Evolutionary conservation across 2,113 vertebrate species (phyloP), one percentile per base, ranked within the genome.

Genomic region (Pleuronectes platessa): DNA sequence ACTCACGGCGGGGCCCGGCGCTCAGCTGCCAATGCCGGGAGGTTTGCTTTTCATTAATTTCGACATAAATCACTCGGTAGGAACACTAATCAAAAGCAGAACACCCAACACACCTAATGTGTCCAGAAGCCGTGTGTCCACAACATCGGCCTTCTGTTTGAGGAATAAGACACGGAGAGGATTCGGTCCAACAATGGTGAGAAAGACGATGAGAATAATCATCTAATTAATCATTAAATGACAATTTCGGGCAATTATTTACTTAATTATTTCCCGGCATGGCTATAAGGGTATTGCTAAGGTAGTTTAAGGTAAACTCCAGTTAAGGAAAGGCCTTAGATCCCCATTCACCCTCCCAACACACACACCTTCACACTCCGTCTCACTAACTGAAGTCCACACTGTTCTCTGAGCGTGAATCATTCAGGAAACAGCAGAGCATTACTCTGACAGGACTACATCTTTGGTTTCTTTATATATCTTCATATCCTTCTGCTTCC

Each of bases 11-110:
- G 40, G 61, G 67, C 72, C 72, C 51, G 71, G 71, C 6, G 9
- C 66, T 26, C 55, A 69, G 40, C 68, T 17, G 62, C 78, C 76
- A 51, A 47, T 61, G 79, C 75, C 65, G 65, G 63, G 54, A 72
- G 75, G 71, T 88, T 88, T 81, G 70, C 60, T 82, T 85, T 76
- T 85, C 45, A 81, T 89, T 88, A 76, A 69, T 56, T 78, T 87
- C 61, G 31, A 56, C 71, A 84, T 81, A 89, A 88, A 89, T 86
- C 78, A 82, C 47, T 83, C 64, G 64, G 31, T 31, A 79, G 51
- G 72, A 84, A 59, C 66, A 56, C 53, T 68, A 67, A 86, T 76
- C 67, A 45, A 40, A 72, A 78, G 61, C 71, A 71, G 62, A 84
- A 58, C 51, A 60, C 47, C 35, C 31, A 60, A 53, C 27, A 31